These are phyloP conservation scores for Crambe crambe DNA, from an alignment of 37 sponge, comb jelly and placozoan genomes.

Conservation along the genomic window DNA sequence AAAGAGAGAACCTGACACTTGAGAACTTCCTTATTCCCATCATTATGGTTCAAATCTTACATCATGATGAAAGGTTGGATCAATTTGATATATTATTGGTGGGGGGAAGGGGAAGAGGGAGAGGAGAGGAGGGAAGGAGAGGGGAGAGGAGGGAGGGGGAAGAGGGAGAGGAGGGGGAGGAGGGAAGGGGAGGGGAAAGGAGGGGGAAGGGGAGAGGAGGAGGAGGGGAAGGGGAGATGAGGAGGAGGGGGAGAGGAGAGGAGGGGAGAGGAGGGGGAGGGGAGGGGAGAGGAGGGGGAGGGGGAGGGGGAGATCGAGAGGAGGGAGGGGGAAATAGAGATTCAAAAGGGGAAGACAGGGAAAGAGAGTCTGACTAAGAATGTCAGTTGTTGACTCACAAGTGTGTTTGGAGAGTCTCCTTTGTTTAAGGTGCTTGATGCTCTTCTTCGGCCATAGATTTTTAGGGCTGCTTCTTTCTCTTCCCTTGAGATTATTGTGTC, in stretches of 20 bases:
- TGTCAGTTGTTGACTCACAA: not conserved
- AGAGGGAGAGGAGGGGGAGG: conserved; percentile 7
- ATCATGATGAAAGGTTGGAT: too few species aligned
- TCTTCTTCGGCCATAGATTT: conserved; percentile 67
- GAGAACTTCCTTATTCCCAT: too few species aligned
- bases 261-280: not conserved
- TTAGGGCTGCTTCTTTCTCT: conserved; percentile 49
- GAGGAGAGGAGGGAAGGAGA: conserved; percentile 1
- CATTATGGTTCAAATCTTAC: too few species aligned
- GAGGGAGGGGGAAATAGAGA: not conserved
- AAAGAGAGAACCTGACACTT: too few species aligned
- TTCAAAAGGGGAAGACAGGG: not conserved
- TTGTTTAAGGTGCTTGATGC: not conserved
- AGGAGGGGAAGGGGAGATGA: conserved; percentile 2
- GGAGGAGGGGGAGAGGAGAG: not conserved
- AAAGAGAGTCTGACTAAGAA: too few species aligned
- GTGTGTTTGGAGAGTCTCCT: not conserved
- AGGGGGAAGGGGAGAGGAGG: not conserved
- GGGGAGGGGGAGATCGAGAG: not conserved
- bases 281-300: not conserved
- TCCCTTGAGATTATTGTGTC: conserved; percentile 54
- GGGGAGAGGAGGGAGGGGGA: not conserved
- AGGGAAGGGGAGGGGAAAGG: conserved; percentile 8
- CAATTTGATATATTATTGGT: not conserved
- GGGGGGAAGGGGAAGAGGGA: not conserved